Conservation (phyloP, 1,140 invertebrate species). For the Pygmarrhopalites habei region DNA sequence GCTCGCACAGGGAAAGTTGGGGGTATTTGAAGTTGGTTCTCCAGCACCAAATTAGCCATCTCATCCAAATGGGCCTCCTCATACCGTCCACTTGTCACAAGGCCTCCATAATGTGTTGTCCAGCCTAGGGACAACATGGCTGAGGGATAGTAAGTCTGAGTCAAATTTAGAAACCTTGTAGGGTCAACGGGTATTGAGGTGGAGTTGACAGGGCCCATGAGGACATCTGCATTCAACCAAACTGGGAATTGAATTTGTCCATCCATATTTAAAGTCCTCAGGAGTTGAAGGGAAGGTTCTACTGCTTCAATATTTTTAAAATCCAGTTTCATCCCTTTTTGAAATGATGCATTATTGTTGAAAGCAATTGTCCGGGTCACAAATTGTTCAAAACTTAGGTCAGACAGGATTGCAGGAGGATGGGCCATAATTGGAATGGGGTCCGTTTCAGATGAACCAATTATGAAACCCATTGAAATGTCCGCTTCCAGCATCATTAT, state of each 20-base stretch:
- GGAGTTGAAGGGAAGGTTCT: constrained; percentile 53
- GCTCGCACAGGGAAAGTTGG: constrained; percentile 75
- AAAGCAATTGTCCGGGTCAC: constrained; percentile 53
- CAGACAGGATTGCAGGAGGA: constrained; percentile 62
- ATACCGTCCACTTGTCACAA: no score
- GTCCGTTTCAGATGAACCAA: constrained; percentile 33
- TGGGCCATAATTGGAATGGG: constrained; percentile 76
- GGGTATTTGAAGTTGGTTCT: constrained; percentile 46
- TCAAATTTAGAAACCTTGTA: constrained; percentile 54
- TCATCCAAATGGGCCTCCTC: no score
- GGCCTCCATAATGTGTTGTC: constrained; percentile 60
- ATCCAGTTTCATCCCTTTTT: constrained; percentile 76
- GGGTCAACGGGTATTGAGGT: constrained; percentile 57
- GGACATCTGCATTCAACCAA: constrained; percentile 84
- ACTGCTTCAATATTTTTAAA: constrained; percentile 77
- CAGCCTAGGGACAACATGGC: constrained; percentile 75
- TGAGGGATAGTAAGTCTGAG: constrained; percentile 54
- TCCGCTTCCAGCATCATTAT: constrained; percentile 80
- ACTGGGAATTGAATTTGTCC: constrained; percentile 58
- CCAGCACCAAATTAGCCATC: no score
- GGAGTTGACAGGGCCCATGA: constrained; percentile 65
- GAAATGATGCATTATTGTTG: constrained; percentile 37
- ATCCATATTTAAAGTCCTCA: constrained; percentile 43
- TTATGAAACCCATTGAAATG: constrained; percentile 59
- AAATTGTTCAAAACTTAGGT: constrained; percentile 69